Evolutionary conservation across 2,113 vertebrate species (phyloP).

Genomic region (Crotalus tigris): DNA sequence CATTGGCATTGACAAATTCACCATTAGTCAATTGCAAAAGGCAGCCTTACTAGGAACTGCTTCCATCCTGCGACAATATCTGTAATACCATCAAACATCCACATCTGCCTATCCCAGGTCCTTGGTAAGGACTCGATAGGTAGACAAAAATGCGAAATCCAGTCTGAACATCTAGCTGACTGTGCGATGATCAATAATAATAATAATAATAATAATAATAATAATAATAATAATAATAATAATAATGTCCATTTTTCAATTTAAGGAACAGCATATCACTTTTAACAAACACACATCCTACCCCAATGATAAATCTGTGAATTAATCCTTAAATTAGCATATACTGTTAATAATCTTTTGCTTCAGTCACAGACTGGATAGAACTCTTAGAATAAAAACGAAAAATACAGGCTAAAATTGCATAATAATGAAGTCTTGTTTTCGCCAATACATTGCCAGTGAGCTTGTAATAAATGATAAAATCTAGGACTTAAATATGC

Average conservation of each 20-base stretch:
- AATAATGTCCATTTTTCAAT: background rate
- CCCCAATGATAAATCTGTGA: background rate
- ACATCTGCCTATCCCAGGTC: too few relatives aligned
- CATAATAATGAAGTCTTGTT: background rate
- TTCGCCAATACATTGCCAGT: slow-evolving; percentile 4
- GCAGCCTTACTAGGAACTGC: too few relatives aligned
- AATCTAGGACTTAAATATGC: background rate
- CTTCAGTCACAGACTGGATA: background rate
- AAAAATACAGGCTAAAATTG: background rate
- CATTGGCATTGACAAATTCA: too few relatives aligned
- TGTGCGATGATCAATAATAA: too few relatives aligned
- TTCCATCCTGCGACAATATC: too few relatives aligned
- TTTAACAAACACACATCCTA: background rate
- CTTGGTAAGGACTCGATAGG: too few relatives aligned
- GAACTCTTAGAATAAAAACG: background rate
- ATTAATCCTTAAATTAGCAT: background rate
- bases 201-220: too few relatives aligned
- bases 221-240: too few relatives aligned
- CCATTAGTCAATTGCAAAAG: too few relatives aligned
- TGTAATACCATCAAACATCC: too few relatives aligned
- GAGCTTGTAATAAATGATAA: slow-evolving; percentile 21
- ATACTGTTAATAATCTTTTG: background rate
- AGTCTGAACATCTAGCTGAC: too few relatives aligned
- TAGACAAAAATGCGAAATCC: too few relatives aligned
- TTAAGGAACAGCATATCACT: background rate